Conservation (phyloP, 2,113 vertebrate species). For the Brachyhypopomus occidentalis region DNA sequence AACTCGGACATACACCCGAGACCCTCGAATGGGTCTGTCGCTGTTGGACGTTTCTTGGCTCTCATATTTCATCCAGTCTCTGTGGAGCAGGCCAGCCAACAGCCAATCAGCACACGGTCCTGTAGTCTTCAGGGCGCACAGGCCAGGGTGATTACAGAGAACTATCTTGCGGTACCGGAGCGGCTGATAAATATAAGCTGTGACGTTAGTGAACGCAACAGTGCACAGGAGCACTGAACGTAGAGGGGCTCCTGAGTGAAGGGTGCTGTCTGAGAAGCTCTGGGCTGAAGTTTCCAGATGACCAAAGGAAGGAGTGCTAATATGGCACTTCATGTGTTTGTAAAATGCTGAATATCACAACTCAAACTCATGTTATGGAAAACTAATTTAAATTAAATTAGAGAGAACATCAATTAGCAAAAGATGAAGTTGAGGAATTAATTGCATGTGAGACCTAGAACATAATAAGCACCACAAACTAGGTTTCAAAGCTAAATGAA, state of each 20-base stretch:
- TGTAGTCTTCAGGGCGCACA: neutral
- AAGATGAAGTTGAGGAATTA: too few species aligned
- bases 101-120: neutral
- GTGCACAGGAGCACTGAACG: neutral
- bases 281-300: too few species aligned
- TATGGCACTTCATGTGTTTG: too few species aligned
- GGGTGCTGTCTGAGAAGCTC: too few species aligned
- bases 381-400: too few species aligned
- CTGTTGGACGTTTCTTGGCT: slow-evolving; percentile 13
- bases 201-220: neutral
- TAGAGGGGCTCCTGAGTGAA: neutral
- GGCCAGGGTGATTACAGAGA: neutral
- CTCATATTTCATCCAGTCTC: slow-evolving; percentile 6
- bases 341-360: too few species aligned
- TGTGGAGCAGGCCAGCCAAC: neutral
- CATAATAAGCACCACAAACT: too few species aligned
- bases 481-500: too few species aligned
- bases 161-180: neutral
- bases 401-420: too few species aligned
- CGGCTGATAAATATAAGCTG: neutral
- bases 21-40: slow-evolving; percentile 28
- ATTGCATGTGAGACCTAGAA: too few species aligned
- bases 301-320: too few species aligned
- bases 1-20: neutral
- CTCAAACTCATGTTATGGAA: too few species aligned